phyloP scores from a whole-genome alignment of 2,113 vertebrate species.

The Melanostigma gelatinosum region DNA sequence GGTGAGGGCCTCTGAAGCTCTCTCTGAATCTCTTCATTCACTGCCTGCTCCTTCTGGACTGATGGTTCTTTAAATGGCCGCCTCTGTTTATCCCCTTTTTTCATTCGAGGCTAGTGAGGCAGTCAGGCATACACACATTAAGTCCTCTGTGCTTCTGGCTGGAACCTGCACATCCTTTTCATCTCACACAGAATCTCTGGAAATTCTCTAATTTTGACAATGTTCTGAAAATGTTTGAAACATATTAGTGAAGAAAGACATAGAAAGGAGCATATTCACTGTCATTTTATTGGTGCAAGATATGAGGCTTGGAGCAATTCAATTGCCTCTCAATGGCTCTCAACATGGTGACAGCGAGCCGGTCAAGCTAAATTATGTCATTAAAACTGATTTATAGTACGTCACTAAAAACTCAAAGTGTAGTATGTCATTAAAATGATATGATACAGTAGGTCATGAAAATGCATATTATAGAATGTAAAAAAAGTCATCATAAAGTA shows the following conservation, averaged over 20 bases:
- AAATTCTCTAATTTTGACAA: slow-evolving; percentile 23
- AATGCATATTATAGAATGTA: neutral
- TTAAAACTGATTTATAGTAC: neutral
- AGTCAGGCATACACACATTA: slow-evolving; percentile 62
- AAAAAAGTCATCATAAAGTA: neutral
- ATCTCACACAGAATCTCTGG: slow-evolving; percentile 21
- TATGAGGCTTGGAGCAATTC: neutral
- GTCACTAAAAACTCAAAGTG: neutral
- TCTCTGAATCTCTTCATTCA: slow-evolving; percentile 76
- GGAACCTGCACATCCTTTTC: slow-evolving; percentile 60
- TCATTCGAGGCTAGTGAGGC: slow-evolving; percentile 43
- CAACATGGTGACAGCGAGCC: neutral
- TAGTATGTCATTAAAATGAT: neutral
- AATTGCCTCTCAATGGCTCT: neutral
- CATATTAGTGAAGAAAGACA: neutral
- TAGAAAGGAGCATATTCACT: neutral
- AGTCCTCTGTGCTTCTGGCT: slow-evolving; percentile 55
- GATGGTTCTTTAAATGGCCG: slow-evolving; percentile 71
- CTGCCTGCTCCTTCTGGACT: slow-evolving; percentile 55
- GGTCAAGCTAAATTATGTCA: neutral
- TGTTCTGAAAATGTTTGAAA: neutral
- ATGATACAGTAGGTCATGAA: neutral
- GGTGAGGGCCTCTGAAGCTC: slow-evolving; percentile 63
- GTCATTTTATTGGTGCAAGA: neutral
- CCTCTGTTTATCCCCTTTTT: slow-evolving; percentile 66